A percentile compares a stretch with the other conserved stretches of the same genome.
Evolutionary conservation across 1,140 invertebrate species (phyloP).

Genomic region (Drosophila jambulina): DNA sequence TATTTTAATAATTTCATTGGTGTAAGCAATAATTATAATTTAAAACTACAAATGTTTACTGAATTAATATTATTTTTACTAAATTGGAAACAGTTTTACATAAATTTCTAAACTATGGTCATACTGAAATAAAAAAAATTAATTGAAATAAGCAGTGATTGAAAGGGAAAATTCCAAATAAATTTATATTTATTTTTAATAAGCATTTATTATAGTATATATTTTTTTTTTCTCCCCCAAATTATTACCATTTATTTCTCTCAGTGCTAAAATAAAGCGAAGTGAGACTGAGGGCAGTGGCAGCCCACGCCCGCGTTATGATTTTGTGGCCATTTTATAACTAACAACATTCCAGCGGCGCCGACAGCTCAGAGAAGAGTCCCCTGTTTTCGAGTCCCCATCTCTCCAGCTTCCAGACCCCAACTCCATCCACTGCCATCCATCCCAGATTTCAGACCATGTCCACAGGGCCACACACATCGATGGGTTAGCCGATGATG

Average conservation of each 20-base stretch:
- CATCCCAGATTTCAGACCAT: slow-evolving; percentile 28
- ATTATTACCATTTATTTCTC: not conserved
- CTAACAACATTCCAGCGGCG: slow-evolving; percentile 79
- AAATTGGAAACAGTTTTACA: not conserved
- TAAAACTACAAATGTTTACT: too few relatives aligned
- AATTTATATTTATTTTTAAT: too few relatives aligned
- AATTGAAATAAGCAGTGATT: not conserved
- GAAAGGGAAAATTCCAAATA: not conserved
- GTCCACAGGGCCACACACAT: slow-evolving; percentile 63
- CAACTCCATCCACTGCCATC: not conserved
- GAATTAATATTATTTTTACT: not conserved
- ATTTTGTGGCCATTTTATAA: slow-evolving; percentile 84
- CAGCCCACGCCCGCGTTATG: slow-evolving; percentile 78
- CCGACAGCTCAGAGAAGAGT: slow-evolving; percentile 33
- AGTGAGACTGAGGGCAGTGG: slow-evolving; percentile 31
- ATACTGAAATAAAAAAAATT: not conserved
- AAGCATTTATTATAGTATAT: too few relatives aligned
- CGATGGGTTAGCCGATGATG: slow-evolving; percentile 60
- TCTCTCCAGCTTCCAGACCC: not conserved
- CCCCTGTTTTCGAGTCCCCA: slow-evolving; percentile 15
- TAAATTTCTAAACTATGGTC: not conserved
- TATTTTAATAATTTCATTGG: too few relatives aligned
- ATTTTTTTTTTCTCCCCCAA: too few relatives aligned
- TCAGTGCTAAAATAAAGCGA: slow-evolving; percentile 20
- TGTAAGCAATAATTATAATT: too few relatives aligned